Base-by-base conservation (phyloP, 2,888 invertebrate species). In the Drosophila sordidula region DNA sequence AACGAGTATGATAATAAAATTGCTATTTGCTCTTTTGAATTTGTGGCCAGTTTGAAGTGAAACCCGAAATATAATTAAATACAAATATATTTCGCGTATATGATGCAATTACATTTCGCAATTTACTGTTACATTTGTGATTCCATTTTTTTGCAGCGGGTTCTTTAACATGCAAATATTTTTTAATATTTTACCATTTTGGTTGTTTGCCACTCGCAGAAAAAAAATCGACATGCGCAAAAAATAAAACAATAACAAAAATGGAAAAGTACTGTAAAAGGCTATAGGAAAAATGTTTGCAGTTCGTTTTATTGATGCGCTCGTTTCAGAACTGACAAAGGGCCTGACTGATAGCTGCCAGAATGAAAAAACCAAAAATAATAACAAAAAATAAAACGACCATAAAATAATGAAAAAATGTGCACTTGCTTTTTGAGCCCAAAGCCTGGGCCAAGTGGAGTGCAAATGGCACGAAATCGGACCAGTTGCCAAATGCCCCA, bases 281-380 rank as follows among this genome's bases (percentile, higher is more conserved):
- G 22, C 65, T 50, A 61, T 70, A 62, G 66, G 59, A 70, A 73
- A 69, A 62, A 51, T 74, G 81, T 84, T 85, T 59, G 61, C 76
- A 72, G 34, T 64, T 68, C 55, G 58, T 63, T 83, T 78, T 80
- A 59, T 80, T 86, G 69, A 78, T 59, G 73, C 47, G 58, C 64
- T 66, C 69, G 55, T 64, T 50, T 47, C 61, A 46, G 59, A 45
- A 25, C 78, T 80, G 80, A 80, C 82, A 82, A 82, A 82, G 70
- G 75, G 69, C 67, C 67, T 69, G 80, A 82, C 83, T 66, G 68
- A 86, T 70, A 78, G 58, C 78, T 75, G 73, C 25, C 63, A 66
- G 72, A 68, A 74, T 52, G 52, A 62, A 67, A 62, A 47, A 61
- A 65, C 57, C 64, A 49, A 49, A 47, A 55, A 51, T 26, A 14